phyloP scores from a whole-genome alignment of 2,888 invertebrate species.

The Erebia palarica region DNA sequence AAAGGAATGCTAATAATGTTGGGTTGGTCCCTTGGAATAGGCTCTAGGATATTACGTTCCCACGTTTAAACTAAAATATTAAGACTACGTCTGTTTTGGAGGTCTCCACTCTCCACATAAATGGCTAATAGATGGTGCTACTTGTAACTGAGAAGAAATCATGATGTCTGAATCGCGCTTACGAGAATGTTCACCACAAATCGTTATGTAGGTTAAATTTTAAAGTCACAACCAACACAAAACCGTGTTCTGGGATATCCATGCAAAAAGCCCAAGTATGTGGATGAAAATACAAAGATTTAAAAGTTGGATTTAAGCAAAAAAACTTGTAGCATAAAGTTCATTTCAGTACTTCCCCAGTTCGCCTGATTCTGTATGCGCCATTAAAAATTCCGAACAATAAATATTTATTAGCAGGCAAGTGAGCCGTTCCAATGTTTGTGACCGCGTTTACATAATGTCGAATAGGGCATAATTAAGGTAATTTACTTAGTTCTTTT shows the following conservation, averaged over 20 bases:
- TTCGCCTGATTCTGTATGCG: conserved; percentile 24
- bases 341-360: background rate
- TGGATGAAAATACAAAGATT: too few species aligned
- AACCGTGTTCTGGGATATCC: too few species aligned
- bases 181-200: too few species aligned
- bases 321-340: background rate
- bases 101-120: too few species aligned
- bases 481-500: background rate
- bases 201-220: too few species aligned
- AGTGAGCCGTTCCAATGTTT: conserved; percentile 38
- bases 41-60: background rate
- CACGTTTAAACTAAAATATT: too few species aligned
- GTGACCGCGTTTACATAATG: conserved; percentile 23
- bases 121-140: too few species aligned
- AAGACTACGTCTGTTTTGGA: too few species aligned
- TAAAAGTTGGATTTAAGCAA: too few species aligned
- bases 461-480: background rate
- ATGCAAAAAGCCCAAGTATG: too few species aligned
- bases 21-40: background rate
- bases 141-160: too few species aligned
- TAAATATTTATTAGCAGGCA: conserved; percentile 51
- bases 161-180: too few species aligned
- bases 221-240: background rate
- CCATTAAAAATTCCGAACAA: conserved; percentile 48
- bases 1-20: conserved; percentile 12